Evolutionary conservation across 64 coral and sea anemone species (phyloP), one percentile per base, ranked within the genome.

Genomic region (Porites australiensis): DNA sequence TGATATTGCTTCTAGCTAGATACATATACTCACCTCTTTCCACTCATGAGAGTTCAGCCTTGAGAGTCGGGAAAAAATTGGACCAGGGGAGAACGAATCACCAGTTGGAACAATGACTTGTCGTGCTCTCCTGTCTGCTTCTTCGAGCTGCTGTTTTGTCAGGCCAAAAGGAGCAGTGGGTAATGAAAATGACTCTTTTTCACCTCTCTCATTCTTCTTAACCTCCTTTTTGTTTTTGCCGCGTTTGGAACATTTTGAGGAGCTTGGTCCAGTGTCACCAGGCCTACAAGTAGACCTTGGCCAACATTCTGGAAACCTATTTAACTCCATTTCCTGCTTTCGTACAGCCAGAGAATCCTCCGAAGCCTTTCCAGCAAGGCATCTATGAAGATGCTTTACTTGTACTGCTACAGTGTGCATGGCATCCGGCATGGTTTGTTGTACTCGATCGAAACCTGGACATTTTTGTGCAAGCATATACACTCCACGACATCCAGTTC

Each of bases 151-250:
- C 21, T 83, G 62, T 43, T 85, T 86, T 21, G 79, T 75, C 9
- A 92, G 67, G 47, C 80, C 81, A 92, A 86, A 86, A 58, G 90
- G 81, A 58, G 90, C 79, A 85, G 67, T 45, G 85, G 88, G 88
- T 43, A 79, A 16, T 67, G 87, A 19, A 16, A n/a, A 13, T 13
- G 74, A 59, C 16, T 13, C 78, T n/a, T 55, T 52, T 46, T 86
- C 50, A 45, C 27, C 22, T 37, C 68, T 86, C 27, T 86, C 68
- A 37, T 86, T 65, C 3, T 50, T 46, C 27, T 67, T n/a, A n/a
- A n/a, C n/a, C n/a, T n/a, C n/a, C n/a, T n/a, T n/a, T n/a, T n/a
- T n/a, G n/a, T n/a, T n/a, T n/a, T n/a, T n/a, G n/a, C n/a, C n/a
- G n/a, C n/a, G n/a, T n/a, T n/a, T n/a, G n/a, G n/a, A n/a, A n/a